Base-by-base conservation (phyloP, 2,113 vertebrate species). In the Varanus komodoensis region DNA sequence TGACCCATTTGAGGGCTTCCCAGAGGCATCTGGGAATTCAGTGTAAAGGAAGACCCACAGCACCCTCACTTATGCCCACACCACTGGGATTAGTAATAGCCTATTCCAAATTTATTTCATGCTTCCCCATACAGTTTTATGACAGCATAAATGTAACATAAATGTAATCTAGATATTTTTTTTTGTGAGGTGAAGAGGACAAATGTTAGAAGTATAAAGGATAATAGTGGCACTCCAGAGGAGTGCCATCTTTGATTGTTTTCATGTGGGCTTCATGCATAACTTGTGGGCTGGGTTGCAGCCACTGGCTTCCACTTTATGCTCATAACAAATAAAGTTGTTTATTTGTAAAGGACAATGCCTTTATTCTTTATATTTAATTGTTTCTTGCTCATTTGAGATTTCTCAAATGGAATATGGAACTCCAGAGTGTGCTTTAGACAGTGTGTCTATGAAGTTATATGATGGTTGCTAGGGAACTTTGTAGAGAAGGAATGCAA, bases 331-430 rank as follows among this genome's bases (percentile, higher is more conserved):
- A 44, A 44, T 44, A 44, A 88, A 88, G n/a, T 73, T 88, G 67
- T 88, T 82, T 81, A 88, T 19, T 73, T 71, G 34, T 32, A 80
- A 34, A 21, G 54, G n/a, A 82, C 67, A 88, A 81, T 19, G 54
- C 52, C 4, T 71, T 82, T 81, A 73, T 82, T 82, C 32, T 88
- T 79, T 64, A 48, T n/a, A 79, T 68, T 79, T 87, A 87, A 79
- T 32, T 32, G 57, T 27, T 87, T 23, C 48, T 64, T 48, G 21
- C 57, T 84, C 48, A 82, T 19, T 15, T 82, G n/a, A 57, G n/a
- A 88, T 54, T 88, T 82, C 27, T n/a, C 68, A 82, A 8, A 88
- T 82, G 79, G 48, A 81, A 38, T 57, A 82, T 82, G 50, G 1
- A 57, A 38, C 78, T 80, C 67, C 54, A 82, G 79, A 23, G 32